Conservation (phyloP, 2,797 vertebrate genomes). For the Cottoperca gobio region DNA sequence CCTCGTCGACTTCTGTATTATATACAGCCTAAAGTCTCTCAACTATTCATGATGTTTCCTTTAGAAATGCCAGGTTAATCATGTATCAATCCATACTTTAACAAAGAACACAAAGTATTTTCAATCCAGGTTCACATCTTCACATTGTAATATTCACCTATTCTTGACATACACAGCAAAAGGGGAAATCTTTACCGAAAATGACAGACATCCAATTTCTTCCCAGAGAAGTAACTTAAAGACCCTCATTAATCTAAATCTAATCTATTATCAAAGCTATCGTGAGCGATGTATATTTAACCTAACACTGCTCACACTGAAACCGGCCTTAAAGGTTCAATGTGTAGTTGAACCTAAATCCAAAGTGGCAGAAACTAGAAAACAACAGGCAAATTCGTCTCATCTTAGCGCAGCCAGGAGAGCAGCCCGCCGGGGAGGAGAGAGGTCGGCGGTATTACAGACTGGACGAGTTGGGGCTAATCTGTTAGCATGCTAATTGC, state of each 20-base stretch:
- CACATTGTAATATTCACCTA: background rate
- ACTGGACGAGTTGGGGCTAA: too few relatives aligned
- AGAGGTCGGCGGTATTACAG: too few relatives aligned
- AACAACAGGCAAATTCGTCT: too few relatives aligned
- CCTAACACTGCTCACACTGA: background rate
- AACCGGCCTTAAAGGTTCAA: slow-evolving; percentile 8
- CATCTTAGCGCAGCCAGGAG: too few relatives aligned
- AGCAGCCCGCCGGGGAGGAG: too few relatives aligned
- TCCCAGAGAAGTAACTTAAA: background rate
- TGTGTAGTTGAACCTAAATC: too few relatives aligned
- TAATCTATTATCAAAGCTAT: slow-evolving; percentile 8
- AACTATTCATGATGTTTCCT: slow-evolving; percentile 57
- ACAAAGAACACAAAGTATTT: slow-evolving; percentile 20
- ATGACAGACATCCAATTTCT: background rate
- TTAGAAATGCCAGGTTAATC: slow-evolving; percentile 46
- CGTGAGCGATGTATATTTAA: background rate
- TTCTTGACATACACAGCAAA: background rate
- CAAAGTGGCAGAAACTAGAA: too few relatives aligned
- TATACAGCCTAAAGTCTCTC: slow-evolving; percentile 38
- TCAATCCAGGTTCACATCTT: slow-evolving; percentile 7
- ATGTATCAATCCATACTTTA: slow-evolving; percentile 31
- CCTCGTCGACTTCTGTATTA: slow-evolving; percentile 16
- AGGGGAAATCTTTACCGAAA: background rate
- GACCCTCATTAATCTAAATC: slow-evolving; percentile 3
- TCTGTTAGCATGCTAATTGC: too few relatives aligned